A percentile compares a stretch with the other conserved stretches of the same genome.
Evolutionary conservation across 2,797 vertebrate genomes (phyloP).

Genomic region (Hirundo rustica): DNA sequence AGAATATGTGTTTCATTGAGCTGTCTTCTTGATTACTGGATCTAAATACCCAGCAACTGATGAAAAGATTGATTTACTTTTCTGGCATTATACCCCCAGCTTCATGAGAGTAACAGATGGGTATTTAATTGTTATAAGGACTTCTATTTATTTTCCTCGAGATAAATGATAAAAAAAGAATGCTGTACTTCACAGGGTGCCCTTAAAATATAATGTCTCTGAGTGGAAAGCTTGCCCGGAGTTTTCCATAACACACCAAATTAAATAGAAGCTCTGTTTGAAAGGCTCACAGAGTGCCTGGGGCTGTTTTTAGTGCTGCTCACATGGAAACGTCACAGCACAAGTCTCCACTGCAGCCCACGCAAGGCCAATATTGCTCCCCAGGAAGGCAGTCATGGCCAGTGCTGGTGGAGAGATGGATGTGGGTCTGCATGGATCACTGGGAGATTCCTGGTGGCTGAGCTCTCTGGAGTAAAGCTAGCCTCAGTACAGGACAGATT

Average conservation of each 20-base stretch:
- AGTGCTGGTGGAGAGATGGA: neutral
- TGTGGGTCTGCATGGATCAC: neutral
- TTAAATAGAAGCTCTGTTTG: neutral
- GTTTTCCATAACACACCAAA: conserved; percentile 27
- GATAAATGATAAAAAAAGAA: neutral
- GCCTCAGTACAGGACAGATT: neutral
- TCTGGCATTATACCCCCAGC: neutral
- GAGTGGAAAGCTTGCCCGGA: neutral
- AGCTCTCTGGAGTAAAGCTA: neutral
- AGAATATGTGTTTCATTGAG: neutral
- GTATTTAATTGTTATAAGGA: conserved; percentile 8
- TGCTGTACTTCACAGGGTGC: neutral
- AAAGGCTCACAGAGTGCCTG: neutral
- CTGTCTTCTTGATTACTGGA: neutral
- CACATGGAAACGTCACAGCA: neutral
- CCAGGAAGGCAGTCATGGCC: neutral
- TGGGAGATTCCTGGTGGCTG: neutral
- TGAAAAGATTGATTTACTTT: neutral
- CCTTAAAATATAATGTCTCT: neutral
- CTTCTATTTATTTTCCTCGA: conserved; percentile 4
- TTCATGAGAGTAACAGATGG: neutral
- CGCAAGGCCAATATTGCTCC: neutral
- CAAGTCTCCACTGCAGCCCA: neutral
- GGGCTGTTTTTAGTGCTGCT: conserved; percentile 33
- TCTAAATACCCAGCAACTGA: neutral